phyloP scores from a whole-genome alignment of 1,140 invertebrate species.

The Phortica variegata region DNA sequence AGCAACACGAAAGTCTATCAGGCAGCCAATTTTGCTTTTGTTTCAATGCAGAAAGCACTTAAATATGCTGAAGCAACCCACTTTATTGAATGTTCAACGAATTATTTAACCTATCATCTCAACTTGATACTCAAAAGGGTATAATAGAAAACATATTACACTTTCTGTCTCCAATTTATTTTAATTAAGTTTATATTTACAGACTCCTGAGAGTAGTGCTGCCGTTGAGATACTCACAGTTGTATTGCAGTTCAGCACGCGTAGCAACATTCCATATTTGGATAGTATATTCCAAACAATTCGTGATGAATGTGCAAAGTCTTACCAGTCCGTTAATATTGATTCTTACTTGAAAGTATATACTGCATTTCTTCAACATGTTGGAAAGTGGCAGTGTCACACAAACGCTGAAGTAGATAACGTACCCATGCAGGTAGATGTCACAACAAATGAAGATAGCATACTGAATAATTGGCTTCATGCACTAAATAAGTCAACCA shows the following conservation, averaged over 20 bases:
- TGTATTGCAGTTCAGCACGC: conserved; percentile 60
- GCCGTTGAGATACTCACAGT: conserved; percentile 62
- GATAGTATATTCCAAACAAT: conserved; percentile 61
- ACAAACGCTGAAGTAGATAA: conserved; percentile 22
- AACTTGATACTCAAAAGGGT: conserved; percentile 59
- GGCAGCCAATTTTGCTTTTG: conserved; percentile 50
- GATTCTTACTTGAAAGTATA: conserved; percentile 50
- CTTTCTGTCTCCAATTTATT: neutral
- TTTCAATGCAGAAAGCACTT: conserved; percentile 58
- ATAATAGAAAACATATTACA: conserved; percentile 16
- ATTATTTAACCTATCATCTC: conserved; percentile 63
- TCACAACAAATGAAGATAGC: conserved; percentile 15
- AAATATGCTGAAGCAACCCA: conserved; percentile 52
- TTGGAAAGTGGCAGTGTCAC: conserved; percentile 27
- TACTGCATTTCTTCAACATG: conserved; percentile 39
- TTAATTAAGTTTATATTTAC: conserved; percentile 5
- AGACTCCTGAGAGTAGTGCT: conserved; percentile 54
- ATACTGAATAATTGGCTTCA: conserved; percentile 26
- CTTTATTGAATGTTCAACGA: conserved; percentile 60
- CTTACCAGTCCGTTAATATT: conserved; percentile 33
- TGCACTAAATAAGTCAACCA: conserved; percentile 22
- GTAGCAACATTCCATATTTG: conserved; percentile 60
- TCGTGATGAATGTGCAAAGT: conserved; percentile 40
- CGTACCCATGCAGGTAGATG: conserved; percentile 31
- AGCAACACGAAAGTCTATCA: conserved; percentile 44